Base-by-base conservation (phyloP, 2,888 invertebrate species). In the Heteropelma amictum region DNA sequence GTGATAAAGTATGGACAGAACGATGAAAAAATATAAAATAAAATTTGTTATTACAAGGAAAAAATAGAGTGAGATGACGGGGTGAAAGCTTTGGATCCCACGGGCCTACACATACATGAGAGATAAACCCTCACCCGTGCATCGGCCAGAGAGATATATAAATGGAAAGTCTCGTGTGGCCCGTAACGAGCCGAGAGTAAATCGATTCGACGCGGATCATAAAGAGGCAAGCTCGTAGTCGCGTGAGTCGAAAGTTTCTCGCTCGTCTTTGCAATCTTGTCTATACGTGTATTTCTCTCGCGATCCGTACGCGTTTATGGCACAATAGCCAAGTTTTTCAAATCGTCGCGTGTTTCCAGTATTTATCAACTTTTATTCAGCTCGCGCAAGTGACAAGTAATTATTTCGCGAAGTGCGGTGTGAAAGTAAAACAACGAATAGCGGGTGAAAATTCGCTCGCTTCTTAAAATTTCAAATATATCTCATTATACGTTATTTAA, bases 131-230 rank as follows among this genome's bases (percentile, higher is more conserved):
- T n/a, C n/a, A n/a, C n/a, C n/a, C n/a, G n/a, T n/a, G n/a, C n/a
- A n/a, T n/a, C n/a, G n/a, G n/a, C n/a, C n/a, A n/a, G n/a, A n/a
- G n/a, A 61, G 61, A 40, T 35, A 56, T 69, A 69, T 71, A 75
- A 75, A 75, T 75, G 75, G 70, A 70, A 74, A 77, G 68, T 68
- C 68, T 68, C 70, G 68, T 68, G 67, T 70, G 72, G 72, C 68
- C 58, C 77, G 75, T 79, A 79, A 79, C 79, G 76, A 79, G 79
- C 79, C 77, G 69, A 71, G 75, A 73, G 73, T 40, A 63, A 79
- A 76, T 78, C 78, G 70, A 78, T 79, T 78, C 72, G 78, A 72
- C 72, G 63, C 70, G 77, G 78, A 76, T 78, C 78, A 70, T 79
- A 78, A 78, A 71, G 77, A 60, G 71, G 38, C 65, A 51, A 72